Percentiles rank a stretch among this genome's conserved stretches.
phyloP scores from a whole-genome alignment of 2,888 invertebrate genomes.

The Sceliomorpha sp. region DNA sequence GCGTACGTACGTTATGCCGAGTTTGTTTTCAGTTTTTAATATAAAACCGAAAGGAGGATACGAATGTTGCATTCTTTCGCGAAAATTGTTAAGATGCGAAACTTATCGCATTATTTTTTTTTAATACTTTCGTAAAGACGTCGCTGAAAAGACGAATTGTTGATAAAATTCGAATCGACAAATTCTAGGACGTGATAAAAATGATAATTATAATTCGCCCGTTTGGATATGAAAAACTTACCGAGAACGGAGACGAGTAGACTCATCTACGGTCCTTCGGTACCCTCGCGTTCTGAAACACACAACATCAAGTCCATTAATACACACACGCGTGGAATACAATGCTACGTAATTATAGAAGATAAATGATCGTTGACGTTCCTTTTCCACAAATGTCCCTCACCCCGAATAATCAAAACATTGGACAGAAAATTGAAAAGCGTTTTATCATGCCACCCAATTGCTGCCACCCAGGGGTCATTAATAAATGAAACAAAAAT shows the following conservation, averaged over 20 bases:
- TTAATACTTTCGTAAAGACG: too few relatives aligned
- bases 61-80: too few relatives aligned
- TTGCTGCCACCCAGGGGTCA: too few relatives aligned
- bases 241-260: conserved; percentile 67
- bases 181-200: too few relatives aligned
- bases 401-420: conserved; percentile 46
- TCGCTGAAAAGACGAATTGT: too few relatives aligned
- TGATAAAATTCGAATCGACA: too few relatives aligned
- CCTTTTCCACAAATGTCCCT: conserved; percentile 22
- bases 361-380: conserved; percentile 35
- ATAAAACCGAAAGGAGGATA: background rate
- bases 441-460: conserved; percentile 43
- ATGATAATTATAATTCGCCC: too few relatives aligned
- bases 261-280: conserved; percentile 74
- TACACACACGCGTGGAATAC: conserved; percentile 24
- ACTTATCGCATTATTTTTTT: background rate
- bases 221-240: too few relatives aligned
- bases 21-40: conserved; percentile 18
- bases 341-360: conserved; percentile 41
- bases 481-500: conserved; percentile 5
- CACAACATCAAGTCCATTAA: conserved; percentile 22
- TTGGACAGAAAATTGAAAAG: conserved; percentile 42
- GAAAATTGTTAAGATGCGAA: too few relatives aligned
- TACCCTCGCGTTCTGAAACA: conserved; percentile 70
- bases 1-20: conserved; percentile 16